Evolutionary conservation across 2,113 vertebrate genomes (phyloP), one percentile per base, ranked within the genome.

Genomic region (Labeo catla): DNA sequence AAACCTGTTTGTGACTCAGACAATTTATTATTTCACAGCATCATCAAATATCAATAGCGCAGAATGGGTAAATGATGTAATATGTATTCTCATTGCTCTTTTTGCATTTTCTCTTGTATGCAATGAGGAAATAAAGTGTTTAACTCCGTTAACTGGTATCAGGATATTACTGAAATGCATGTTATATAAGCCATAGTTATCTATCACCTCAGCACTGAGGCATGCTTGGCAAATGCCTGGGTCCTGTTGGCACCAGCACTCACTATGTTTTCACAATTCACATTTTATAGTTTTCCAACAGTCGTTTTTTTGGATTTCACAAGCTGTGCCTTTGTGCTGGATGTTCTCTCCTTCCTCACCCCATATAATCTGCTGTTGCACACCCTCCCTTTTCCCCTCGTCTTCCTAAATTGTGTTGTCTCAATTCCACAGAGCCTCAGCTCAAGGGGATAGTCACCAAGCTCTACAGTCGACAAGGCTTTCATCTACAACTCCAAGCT

Each of bases 381-480:
- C 45, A 16, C 23, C 49, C n/a, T 63, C n/a, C 45, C 54, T 68
- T 66, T 80, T 45, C n/a, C 43, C 65, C 72, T 19, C 28, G 19
- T 52, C 49, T 54, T 73, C 86, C 13, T 74, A 74, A 76, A 65
- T 12, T 68, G n/a, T 61, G 43, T 39, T 65, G 34, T 65, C 66
- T 66, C 72, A 54, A 84, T 78, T 76, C 93, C 94, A 15, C 97
- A 99, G 98, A 99, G 94, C 98, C 98, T 94, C 98, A 99, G 95
- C 96, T 99, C 91, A 99, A 99, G 96, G 98, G 98, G 91, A 99
- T 99, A 92, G 96, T 99, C 92, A 99, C 98, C 91, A 98, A 97
- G 93, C 96, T 99, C 0, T 97, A 97, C 95, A 98, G 97, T 92
- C 95, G 98, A 81, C 98, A 99, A 95, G 98, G 98, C 86, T 99